Evolutionary conservation across 2,113 vertebrate species (phyloP), one percentile per base, ranked within the genome.

Genomic region (Shinisaurus crocodilurus): DNA sequence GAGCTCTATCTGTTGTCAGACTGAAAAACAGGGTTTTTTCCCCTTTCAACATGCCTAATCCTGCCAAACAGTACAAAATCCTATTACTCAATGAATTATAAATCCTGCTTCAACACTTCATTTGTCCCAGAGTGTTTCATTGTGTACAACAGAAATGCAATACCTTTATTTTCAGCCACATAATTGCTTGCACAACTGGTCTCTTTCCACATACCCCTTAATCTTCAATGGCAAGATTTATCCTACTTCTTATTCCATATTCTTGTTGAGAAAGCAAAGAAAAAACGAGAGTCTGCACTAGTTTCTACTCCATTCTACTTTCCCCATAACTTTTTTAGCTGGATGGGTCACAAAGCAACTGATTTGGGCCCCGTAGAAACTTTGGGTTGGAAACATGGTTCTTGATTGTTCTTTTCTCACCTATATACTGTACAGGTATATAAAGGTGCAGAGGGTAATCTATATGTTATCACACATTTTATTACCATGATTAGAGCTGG

Each of bases 51-150:
- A 97, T 95, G 96, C 95, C 93, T 98, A 98, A 98, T 98, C 98
- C 97, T 94, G 94, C 98, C 97, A 98, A 98, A 98, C 97, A 97
- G 97, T 97, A 96, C 96, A 97, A 97, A 98, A 98, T 98, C 97
- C 97, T 98, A 97, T 98, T 98, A 98, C 96, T 95, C 95, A 96
- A 97, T 98, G 97, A 97, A 98, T 98, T 97, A 96, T 97, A 98
- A 98, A 97, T 97, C 97, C 97, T 94, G 94, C 95, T 96, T 96
- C 95, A 92, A 95, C 95, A 96, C 96, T 93, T 97, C 95, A 94
- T 96, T 96, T 95, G 94, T 95, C 93, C 89, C 91, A 95, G 95
- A 95, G 92, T 91, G 93, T 93, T 95, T 93, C 94, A 95, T 91
- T 97, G 94, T 96, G 87, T 90, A 90, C 91, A 91, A 45, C 81